These are phyloP conservation scores for Saccopteryx leptura DNA, from an alignment of 2,113 vertebrate species.

Conservation along the genomic window DNA sequence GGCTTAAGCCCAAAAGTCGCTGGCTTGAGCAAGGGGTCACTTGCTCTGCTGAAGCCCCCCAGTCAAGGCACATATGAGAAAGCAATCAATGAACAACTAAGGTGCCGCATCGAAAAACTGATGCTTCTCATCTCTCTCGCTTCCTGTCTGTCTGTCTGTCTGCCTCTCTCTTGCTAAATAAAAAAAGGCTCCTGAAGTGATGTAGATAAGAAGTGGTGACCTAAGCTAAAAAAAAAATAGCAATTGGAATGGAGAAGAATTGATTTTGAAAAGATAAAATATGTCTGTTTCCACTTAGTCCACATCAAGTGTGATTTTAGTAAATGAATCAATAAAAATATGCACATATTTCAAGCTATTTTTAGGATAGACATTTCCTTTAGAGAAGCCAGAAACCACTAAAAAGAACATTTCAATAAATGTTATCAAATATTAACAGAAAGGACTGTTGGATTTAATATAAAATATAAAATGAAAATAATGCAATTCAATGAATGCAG, in stretches of 20 bases:
- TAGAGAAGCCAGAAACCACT: not conserved
- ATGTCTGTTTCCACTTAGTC: conserved; percentile 29
- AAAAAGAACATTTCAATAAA: conserved; percentile 9
- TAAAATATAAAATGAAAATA: not conserved
- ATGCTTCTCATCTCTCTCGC: too few species aligned
- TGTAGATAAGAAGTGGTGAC: conserved; percentile 10
- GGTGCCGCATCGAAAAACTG: too few species aligned
- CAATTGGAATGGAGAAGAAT: conserved; percentile 14
- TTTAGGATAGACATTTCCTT: conserved; percentile 26
- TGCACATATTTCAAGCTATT: conserved; percentile 34
- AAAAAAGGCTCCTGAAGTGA: not conserved
- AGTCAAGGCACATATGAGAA: too few species aligned
- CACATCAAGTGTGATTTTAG: conserved; percentile 25
- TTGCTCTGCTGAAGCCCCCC: too few species aligned
- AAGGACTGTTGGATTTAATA: not conserved
- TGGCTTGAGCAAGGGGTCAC: too few species aligned
- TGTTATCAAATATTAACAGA: conserved; percentile 21
- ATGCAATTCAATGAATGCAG: not conserved
- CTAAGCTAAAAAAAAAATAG: not conserved
- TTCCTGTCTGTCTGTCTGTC: too few species aligned
- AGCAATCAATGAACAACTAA: too few species aligned
- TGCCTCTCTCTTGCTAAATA: too few species aligned
- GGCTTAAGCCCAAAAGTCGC: too few species aligned
- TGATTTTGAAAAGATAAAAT: conserved; percentile 64
- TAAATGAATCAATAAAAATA: conserved; percentile 51